phyloP scores from a whole-genome alignment of 1,140 invertebrate species.

The Lepidurus apus region DNA sequence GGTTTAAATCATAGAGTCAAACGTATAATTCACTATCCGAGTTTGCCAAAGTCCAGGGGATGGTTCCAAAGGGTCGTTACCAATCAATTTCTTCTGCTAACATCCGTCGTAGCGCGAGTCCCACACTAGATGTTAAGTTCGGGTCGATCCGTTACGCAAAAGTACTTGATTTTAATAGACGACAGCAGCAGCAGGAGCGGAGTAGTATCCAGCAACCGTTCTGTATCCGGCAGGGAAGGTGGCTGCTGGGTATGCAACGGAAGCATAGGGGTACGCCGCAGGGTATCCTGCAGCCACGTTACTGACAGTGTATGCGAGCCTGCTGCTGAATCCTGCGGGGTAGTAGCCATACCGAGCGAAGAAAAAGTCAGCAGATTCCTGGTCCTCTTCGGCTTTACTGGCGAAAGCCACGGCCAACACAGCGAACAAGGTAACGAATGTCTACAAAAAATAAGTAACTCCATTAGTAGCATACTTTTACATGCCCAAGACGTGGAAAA shows the following conservation, averaged over 20 bases:
- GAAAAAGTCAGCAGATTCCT: neutral
- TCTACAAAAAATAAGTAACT: neutral
- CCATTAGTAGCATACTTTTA: neutral
- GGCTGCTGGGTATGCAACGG: neutral
- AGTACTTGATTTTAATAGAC: neutral
- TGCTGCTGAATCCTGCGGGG: neutral
- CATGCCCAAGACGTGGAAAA: neutral
- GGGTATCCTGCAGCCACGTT: neutral
- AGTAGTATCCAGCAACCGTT: neutral
- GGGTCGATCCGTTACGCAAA: neutral
- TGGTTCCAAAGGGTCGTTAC: neutral
- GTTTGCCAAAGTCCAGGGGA: neutral
- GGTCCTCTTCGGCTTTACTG: neutral
- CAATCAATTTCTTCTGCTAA: neutral
- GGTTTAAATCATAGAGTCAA: neutral
- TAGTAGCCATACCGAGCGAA: neutral
- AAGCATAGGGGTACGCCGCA: neutral
- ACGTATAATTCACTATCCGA: neutral
- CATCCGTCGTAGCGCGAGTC: neutral
- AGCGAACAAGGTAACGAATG: neutral
- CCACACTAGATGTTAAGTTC: neutral
- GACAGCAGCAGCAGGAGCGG: neutral
- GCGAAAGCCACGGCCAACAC: conserved; percentile 6
- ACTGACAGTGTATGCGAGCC: neutral
- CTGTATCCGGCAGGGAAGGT: neutral